A percentile compares a stretch with the other conserved stretches of the same genome.
These are phyloP conservation scores for Berghia stephanieae DNA, from an alignment of 1,140 invertebrate species.

Conservation along the genomic window DNA sequence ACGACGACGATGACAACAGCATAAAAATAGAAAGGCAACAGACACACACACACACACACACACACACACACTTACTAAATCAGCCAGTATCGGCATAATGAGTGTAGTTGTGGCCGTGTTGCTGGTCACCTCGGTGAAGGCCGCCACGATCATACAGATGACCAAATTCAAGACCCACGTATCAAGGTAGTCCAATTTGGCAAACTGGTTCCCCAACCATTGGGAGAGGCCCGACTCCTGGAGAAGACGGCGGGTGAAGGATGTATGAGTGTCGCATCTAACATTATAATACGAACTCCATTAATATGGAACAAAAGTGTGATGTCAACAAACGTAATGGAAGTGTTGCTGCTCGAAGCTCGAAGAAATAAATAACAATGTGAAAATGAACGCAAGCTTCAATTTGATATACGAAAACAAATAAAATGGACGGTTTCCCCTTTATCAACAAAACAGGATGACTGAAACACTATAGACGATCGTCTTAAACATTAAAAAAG, in stretches of 20 bases:
- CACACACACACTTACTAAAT: neutral
- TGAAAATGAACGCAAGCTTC: too few species aligned
- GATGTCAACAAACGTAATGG: too few species aligned
- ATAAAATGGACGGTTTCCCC: too few species aligned
- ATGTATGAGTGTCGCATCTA: neutral
- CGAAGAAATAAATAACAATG: too few species aligned
- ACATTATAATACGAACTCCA: too few species aligned
- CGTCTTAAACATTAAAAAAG: too few species aligned
- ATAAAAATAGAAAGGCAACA: neutral
- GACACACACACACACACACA: neutral
- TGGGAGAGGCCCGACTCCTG: conserved; percentile 46
- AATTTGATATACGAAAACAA: too few species aligned
- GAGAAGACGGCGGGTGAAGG: neutral
- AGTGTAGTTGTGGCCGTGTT: conserved; percentile 69
- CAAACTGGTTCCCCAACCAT: conserved; percentile 47
- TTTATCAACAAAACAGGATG: too few species aligned
- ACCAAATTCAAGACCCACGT: conserved; percentile 55
- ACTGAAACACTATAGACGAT: too few species aligned
- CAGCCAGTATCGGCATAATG: conserved; percentile 68
- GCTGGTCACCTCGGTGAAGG: conserved; percentile 68
- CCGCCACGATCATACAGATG: conserved; percentile 59
- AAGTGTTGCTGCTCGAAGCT: too few species aligned
- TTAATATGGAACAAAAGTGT: too few species aligned
- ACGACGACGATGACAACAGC: too few species aligned
- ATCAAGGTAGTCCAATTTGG: conserved; percentile 43